phyloP scores from a whole-genome alignment of 2,888 invertebrate genomes.

The Mythimna pallens region DNA sequence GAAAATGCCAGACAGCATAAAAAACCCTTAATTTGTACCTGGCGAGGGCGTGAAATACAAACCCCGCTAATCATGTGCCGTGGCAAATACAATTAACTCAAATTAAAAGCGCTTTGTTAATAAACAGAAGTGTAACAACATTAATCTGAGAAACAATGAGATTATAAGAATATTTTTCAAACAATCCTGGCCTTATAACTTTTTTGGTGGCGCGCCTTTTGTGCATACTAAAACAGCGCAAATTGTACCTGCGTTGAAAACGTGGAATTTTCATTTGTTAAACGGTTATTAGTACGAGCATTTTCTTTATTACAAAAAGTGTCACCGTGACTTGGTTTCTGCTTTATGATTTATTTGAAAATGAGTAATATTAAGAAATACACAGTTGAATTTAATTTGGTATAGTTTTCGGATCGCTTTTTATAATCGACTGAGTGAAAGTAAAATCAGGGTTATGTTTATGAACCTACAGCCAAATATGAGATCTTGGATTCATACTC shows the following conservation, averaged over 20 bases:
- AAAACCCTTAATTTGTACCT: constrained; percentile 23
- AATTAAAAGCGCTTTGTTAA: constrained; percentile 77
- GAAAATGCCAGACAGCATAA: constrained; percentile 5
- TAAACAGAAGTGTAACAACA: constrained; percentile 74
- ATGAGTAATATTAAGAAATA: not conserved
- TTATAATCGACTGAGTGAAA: not conserved
- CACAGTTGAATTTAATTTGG: not conserved
- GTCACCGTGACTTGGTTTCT: not conserved
- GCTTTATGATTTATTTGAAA: constrained; percentile 3
- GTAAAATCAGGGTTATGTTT: not conserved
- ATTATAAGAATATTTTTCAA: constrained; percentile 68
- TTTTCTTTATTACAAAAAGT: constrained; percentile 27
- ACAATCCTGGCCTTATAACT: constrained; percentile 57
- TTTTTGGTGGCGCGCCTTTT: constrained; percentile 50
- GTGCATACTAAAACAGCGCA: constrained; percentile 55
- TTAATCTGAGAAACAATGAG: constrained; percentile 69
- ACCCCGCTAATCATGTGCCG: constrained; percentile 73
- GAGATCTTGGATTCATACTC: too few relatives aligned
- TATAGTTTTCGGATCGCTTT: not conserved
- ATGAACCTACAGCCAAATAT: too few relatives aligned
- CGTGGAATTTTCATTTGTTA: constrained; percentile 52
- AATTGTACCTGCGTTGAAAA: constrained; percentile 44
- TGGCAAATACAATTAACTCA: constrained; percentile 77
- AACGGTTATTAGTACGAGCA: constrained; percentile 42
- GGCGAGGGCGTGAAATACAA: constrained; percentile 69